Conservation (phyloP, 2,113 vertebrate species). For the Anolis sagrei region DNA sequence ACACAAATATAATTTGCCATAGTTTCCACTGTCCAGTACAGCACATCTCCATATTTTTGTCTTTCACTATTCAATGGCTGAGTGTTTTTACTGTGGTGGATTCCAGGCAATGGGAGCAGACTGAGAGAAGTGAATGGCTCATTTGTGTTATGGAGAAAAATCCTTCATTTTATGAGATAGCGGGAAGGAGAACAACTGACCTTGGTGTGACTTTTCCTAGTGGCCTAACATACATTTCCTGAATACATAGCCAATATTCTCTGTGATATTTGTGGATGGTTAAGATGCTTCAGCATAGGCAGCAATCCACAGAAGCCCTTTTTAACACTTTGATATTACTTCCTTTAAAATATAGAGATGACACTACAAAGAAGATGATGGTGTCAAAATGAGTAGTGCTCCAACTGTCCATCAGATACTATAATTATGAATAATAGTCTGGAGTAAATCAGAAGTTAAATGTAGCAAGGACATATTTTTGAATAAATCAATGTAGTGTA, state of each 20-base stretch:
- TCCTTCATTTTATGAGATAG: neutral
- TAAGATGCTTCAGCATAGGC: neutral
- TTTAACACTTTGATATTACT: constrained; percentile 4
- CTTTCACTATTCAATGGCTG: neutral
- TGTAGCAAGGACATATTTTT: constrained; percentile 46
- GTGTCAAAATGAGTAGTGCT: constrained; percentile 34
- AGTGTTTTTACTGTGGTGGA: neutral
- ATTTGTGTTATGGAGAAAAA: neutral
- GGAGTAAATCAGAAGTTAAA: constrained; percentile 50
- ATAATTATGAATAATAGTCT: constrained; percentile 30
- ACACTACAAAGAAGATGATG: neutral
- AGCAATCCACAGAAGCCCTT: neutral
- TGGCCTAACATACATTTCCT: neutral
- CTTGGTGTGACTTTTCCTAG: neutral
- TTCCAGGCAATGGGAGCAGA: neutral
- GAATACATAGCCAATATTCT: neutral
- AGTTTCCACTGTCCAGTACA: neutral
- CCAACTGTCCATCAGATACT: constrained; percentile 53
- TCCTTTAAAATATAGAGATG: neutral
- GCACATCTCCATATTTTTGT: neutral
- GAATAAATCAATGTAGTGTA: constrained; percentile 46
- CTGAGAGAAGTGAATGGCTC: neutral
- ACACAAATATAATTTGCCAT: neutral
- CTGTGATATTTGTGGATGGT: neutral
- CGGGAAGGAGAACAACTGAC: neutral